A percentile compares a stretch with the other conserved stretches of the same genome.
Conservation (phyloP, 2,797 vertebrate species). For the Nyctalus aviator region DNA sequence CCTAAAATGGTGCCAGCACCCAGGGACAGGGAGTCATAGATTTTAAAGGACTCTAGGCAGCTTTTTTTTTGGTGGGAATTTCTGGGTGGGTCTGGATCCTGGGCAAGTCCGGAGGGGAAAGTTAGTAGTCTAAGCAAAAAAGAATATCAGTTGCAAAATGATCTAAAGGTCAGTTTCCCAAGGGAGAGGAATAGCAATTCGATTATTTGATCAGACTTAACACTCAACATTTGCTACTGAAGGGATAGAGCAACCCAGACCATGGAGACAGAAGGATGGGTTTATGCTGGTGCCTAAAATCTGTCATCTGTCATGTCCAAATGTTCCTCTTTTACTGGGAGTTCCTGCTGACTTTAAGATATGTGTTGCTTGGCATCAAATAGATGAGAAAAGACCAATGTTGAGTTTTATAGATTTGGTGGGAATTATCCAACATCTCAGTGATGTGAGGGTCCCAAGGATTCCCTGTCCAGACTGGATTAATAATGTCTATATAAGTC, state of each 20-base stretch:
- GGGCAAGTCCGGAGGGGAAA: no score
- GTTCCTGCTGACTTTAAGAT: slow-evolving; percentile 27
- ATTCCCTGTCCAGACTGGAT: not conserved
- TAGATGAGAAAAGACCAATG: not conserved
- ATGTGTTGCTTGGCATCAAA: not conserved
- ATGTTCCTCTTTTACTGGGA: not conserved
- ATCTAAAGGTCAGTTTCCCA: no score
- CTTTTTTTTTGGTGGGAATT: no score
- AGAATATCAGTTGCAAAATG: no score
- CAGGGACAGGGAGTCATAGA: no score
- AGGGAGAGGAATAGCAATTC: no score
- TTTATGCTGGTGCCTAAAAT: not conserved
- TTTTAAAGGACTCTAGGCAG: no score
- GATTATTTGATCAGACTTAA: no score
- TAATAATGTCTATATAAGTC: not conserved
- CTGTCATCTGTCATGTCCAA: slow-evolving; percentile 22
- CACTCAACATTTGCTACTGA: slow-evolving; percentile 56
- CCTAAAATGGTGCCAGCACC: no score
- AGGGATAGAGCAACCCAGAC: slow-evolving; percentile 57
- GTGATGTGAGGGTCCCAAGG: not conserved
- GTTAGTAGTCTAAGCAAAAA: no score
- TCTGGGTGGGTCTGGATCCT: no score
- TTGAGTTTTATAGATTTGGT: not conserved
- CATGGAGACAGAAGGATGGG: slow-evolving; percentile 38
- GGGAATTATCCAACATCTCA: not conserved